phyloP scores from a whole-genome alignment of 2,797 vertebrate genomes.

The Cottoperca gobio region DNA sequence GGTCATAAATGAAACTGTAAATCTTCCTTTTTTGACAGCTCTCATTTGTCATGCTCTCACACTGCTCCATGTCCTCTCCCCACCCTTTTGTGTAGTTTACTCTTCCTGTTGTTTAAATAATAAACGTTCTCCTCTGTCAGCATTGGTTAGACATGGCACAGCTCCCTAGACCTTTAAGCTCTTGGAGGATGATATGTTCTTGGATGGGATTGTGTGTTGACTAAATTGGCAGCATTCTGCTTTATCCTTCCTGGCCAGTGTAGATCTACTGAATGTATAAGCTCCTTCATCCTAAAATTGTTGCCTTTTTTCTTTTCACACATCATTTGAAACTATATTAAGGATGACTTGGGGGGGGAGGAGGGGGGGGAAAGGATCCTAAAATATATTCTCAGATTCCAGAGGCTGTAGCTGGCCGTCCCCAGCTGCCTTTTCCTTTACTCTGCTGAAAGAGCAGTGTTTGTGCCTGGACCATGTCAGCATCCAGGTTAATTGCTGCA shows the following conservation, averaged over 20 bases:
- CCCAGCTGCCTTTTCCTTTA: neutral
- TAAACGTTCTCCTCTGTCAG: neutral
- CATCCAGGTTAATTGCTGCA: constrained; percentile 40
- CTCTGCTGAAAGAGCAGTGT: constrained; percentile 31
- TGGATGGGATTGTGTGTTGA: constrained; percentile 4
- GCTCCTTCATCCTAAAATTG: neutral
- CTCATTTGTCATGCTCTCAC: constrained; percentile 21
- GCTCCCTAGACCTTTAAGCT: neutral
- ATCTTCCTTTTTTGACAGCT: constrained; percentile 26
- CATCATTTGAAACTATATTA: neutral
- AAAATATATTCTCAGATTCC: neutral
- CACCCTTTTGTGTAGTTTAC: neutral
- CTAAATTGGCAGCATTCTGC: constrained; percentile 5
- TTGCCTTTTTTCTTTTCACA: too few species aligned
- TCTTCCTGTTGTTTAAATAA: neutral
- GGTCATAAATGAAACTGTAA: neutral
- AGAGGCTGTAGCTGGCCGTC: constrained; percentile 10
- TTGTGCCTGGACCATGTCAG: constrained; percentile 30
- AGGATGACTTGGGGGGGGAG: too few species aligned
- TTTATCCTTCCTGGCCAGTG: neutral
- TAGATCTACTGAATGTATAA: neutral
- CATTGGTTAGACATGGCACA: neutral
- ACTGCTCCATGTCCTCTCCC: neutral
- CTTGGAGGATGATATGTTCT: constrained; percentile 18
- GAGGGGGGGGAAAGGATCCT: neutral